A percentile compares a stretch with the other conserved stretches of the same genome.
Evolutionary conservation across 2,888 invertebrate species (phyloP).

Genomic region (Frankliniella intonsa): DNA sequence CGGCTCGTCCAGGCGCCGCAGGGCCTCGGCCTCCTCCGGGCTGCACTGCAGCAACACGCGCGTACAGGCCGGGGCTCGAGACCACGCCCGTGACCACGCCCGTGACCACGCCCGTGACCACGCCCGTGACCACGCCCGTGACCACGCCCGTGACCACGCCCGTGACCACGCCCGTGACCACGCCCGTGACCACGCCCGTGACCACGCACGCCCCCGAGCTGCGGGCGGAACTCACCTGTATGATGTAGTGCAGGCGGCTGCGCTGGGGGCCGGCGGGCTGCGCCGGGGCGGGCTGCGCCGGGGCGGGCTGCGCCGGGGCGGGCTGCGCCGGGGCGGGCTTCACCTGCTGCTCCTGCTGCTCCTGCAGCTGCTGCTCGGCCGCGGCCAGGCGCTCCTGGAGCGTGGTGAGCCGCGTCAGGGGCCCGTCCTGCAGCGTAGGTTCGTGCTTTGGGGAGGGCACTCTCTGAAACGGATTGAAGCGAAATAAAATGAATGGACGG

Average conservation of each 20-base stretch:
- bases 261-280: background rate
- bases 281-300: background rate
- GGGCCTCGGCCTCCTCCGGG: slow-evolving; percentile 1
- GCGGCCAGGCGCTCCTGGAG: background rate
- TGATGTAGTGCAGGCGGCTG: background rate
- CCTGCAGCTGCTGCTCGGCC: background rate
- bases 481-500: no score
- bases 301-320: background rate
- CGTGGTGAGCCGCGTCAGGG: background rate
- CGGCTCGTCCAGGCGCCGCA: background rate
- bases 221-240: background rate
- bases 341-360: background rate
- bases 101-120: no score
- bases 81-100: no score
- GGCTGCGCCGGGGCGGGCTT: no score
- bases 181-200: no score
- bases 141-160: no score
- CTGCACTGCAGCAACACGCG: background rate
- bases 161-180: no score
- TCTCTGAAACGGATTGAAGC: background rate
- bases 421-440: background rate
- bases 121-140: no score
- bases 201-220: no score
- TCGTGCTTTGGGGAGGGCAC: background rate
- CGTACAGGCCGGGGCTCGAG: no score